phyloP scores from a whole-genome alignment of 2,888 invertebrate species.

The Heliconius charithonia region DNA sequence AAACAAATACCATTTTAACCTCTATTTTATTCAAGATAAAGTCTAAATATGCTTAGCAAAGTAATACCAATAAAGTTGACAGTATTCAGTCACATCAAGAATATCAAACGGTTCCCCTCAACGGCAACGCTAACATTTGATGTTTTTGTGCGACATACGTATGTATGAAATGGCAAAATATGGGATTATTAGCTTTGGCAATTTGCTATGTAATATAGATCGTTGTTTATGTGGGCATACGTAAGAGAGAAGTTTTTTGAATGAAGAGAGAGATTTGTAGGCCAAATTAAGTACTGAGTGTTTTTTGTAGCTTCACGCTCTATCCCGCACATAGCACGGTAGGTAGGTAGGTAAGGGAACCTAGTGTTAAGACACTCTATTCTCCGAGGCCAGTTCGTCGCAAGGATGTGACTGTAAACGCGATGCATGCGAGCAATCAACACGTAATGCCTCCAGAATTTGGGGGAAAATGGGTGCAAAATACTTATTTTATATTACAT shows the following conservation, averaged over 20 bases:
- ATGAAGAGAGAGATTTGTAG: not conserved
- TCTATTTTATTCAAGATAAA: slow-evolving; percentile 24
- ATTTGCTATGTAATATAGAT: slow-evolving; percentile 46
- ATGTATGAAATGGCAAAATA: slow-evolving; percentile 79
- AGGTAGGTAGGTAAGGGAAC: too few species aligned
- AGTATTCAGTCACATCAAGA: slow-evolving; percentile 56
- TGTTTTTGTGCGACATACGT: slow-evolving; percentile 79
- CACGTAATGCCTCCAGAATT: too few species aligned
- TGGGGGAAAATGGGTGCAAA: too few species aligned
- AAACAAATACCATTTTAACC: slow-evolving; percentile 42
- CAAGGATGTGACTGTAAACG: too few species aligned
- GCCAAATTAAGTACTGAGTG: not conserved
- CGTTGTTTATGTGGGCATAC: slow-evolving; percentile 10
- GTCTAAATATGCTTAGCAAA: slow-evolving; percentile 37
- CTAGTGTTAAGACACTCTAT: too few species aligned
- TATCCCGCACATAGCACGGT: too few species aligned
- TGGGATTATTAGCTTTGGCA: slow-evolving; percentile 63
- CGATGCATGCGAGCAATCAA: too few species aligned
- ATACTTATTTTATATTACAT: too few species aligned
- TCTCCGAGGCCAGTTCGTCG: too few species aligned
- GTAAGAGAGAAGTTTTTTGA: not conserved
- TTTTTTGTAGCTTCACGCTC: not conserved
- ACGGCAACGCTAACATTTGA: slow-evolving; percentile 81
- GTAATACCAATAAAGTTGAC: slow-evolving; percentile 20
- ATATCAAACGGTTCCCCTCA: slow-evolving; percentile 82